Base-by-base conservation (phyloP, 1,140 invertebrate species). In the Gerris buenoi region DNA sequence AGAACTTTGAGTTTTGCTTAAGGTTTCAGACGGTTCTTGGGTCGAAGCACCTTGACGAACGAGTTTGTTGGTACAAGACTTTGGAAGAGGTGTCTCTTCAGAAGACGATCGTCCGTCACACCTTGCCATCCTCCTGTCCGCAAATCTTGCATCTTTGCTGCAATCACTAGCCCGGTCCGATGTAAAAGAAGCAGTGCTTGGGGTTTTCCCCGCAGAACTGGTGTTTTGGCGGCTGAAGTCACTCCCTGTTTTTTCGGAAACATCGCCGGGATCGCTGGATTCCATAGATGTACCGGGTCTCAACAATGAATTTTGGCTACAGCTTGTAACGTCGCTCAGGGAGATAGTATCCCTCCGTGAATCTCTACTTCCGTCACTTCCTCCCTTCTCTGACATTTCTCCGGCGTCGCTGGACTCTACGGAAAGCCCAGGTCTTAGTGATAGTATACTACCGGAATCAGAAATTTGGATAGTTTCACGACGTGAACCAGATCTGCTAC, bases 121-220 rank as follows among this genome's bases (percentile, higher is more conserved):
- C 74, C 74, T 67, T 1, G 72, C 72, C 29, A 73, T 73, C 57
- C 72, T 27, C 56, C 75, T 56, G 60, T 76, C 75, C 0, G 75
- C 75, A 62, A 73, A 75, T 23, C 73, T 64, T 74, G 71, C 70
- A 60, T 75, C 74, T 65, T 74, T 73, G 64, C 74, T 76, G 63
- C 74, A 76, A 57, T 76, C 74, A 18, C 81, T 83, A 65, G 83
- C 82, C 68, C 80, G 81, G 70, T 80, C 82, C 2, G 85, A 86
- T 0, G 80, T 78, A 2, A 87, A 73, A 0, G 84, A 86, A 1
- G 83, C 82, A 3, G 85, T 82, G 71, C 85, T 87, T 15, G 73
- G 71, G 18, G 74, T 75, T 66, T 73, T 74, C 62, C 83, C 81
- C 25, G 81, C 73, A 27, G 74, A 74, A 2, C 71, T 69, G 0